Evolutionary conservation across 2,888 invertebrate genomes (phyloP).

Genomic region (Sphaeridia pumilis): DNA sequence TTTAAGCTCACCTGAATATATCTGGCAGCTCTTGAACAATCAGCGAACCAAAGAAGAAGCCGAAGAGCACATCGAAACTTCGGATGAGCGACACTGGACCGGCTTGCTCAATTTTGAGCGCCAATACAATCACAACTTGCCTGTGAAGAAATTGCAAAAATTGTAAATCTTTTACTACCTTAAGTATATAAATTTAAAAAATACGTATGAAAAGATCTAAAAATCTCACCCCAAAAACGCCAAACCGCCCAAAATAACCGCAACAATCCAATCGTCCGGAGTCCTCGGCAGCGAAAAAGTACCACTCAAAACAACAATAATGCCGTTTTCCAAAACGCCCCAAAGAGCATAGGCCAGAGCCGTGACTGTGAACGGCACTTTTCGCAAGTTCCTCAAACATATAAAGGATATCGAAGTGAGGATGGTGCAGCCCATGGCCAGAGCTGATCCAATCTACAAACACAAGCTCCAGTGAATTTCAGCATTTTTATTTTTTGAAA

Average conservation of each 20-base stretch:
- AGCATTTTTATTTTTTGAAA: not conserved
- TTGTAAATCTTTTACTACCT: no score
- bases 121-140: slow-evolving; percentile 24
- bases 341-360: slow-evolving; percentile 18
- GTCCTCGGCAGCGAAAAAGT: slow-evolving; percentile 16
- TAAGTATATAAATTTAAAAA: no score
- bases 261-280: slow-evolving; percentile 11
- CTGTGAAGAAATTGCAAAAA: slow-evolving; percentile 1
- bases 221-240: slow-evolving; percentile 20
- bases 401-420: slow-evolving; percentile 16
- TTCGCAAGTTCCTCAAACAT: slow-evolving; percentile 18
- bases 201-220: no score
- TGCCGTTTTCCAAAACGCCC: slow-evolving; percentile 15
- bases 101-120: slow-evolving; percentile 21
- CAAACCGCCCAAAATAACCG: slow-evolving; percentile 7
- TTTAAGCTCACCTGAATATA: slow-evolving; percentile 16
- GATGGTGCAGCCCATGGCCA: slow-evolving; percentile 18
- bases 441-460: slow-evolving; percentile 20
- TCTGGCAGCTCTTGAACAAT: slow-evolving; percentile 18
- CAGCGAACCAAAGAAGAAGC: slow-evolving; percentile 19
- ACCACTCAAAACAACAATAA: slow-evolving; percentile 8
- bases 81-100: slow-evolving; percentile 20
- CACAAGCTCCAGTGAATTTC: not conserved
- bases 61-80: slow-evolving; percentile 18
- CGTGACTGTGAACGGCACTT: slow-evolving; percentile 16